A percentile compares a stretch with the other conserved stretches of the same genome.
Evolutionary conservation across 2,797 vertebrate species (phyloP).

Genomic region (Stomatorhinus walkeri): DNA sequence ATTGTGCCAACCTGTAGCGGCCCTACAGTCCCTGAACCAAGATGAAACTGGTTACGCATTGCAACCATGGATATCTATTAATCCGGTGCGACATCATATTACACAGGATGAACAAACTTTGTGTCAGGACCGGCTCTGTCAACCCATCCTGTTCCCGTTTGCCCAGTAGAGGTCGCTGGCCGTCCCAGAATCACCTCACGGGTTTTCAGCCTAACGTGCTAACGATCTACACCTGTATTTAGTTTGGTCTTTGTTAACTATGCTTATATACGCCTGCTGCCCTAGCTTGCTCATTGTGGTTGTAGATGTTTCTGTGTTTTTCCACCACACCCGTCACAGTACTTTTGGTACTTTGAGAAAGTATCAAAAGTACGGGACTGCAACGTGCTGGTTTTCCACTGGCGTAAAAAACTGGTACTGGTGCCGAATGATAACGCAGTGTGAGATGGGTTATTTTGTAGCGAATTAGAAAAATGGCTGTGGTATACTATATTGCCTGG

Average conservation of each 20-base stretch:
- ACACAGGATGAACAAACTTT: not conserved
- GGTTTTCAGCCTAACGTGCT: not conserved
- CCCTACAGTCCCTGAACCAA: not conserved
- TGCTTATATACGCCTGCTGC: not conserved
- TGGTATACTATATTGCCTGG: not conserved
- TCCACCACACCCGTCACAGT: not conserved
- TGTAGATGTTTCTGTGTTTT: not conserved
- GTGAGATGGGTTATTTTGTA: not conserved
- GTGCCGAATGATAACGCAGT: not conserved
- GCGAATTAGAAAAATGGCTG: not conserved
- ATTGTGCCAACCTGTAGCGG: not conserved
- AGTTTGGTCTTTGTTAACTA: not conserved
- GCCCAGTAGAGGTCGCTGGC: not conserved
- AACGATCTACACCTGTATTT: not conserved
- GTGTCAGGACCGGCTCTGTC: not conserved
- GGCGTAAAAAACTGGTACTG: not conserved
- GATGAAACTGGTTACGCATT: not conserved
- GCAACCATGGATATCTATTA: not conserved
- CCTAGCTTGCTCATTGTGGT: not conserved
- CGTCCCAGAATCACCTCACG: not conserved
- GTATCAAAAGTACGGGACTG: not conserved
- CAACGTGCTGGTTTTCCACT: not conserved
- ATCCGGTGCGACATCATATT: not conserved
- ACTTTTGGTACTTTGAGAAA: not conserved
- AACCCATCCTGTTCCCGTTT: not conserved